Evolutionary conservation across 2,888 invertebrate species (phyloP), one percentile per base, ranked within the genome.

Genomic region (Drosophila tanythrix): DNA sequence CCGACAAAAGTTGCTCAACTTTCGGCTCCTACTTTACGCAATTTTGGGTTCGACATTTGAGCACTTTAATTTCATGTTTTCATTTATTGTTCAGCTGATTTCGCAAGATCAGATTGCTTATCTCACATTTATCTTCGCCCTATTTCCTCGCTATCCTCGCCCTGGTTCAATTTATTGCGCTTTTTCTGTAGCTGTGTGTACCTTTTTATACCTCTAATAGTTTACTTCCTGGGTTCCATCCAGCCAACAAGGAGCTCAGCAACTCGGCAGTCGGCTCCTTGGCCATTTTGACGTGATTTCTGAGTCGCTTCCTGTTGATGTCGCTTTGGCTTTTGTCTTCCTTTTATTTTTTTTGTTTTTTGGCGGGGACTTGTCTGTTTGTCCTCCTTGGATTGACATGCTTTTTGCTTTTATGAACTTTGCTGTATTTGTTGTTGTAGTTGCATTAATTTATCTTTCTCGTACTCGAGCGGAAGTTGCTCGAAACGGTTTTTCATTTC

Each of bases 61-160:
- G 83, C 79, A 81, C 83, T 88, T 89, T 83, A 89, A 88, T 89
- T 89, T 86, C 71, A 82, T 88, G 88, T 89, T 89, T 88, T 74
- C 55, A 52, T 79, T 62, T 75, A 85, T 83, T 75, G 76, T 87
- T 86, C 86, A 83, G 76, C 82, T 91, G 90, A 91, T 91, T 91
- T 90, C 85, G 79, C 62, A 80, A 89, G 90, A 90, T 91, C 91
- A 91, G 91, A 90, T 91, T 91, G 88, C 91, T 84, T 88, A 89
- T 90, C 88, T 83, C 60, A 18, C 66, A 5, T 46, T 43, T 67
- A 35, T 57, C 53, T 55, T 38, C 25, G n/a, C 62, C 61, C 65
- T 40, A 52, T 38, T 70, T 27, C 29, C 62, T 10, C 70, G 21
- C 60, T 53, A 10, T 11, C 33, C 33, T 10, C 33, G 68, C 21